Base-by-base conservation (phyloP, 2,113 vertebrate species). In the Callospermophilus lateralis region DNA sequence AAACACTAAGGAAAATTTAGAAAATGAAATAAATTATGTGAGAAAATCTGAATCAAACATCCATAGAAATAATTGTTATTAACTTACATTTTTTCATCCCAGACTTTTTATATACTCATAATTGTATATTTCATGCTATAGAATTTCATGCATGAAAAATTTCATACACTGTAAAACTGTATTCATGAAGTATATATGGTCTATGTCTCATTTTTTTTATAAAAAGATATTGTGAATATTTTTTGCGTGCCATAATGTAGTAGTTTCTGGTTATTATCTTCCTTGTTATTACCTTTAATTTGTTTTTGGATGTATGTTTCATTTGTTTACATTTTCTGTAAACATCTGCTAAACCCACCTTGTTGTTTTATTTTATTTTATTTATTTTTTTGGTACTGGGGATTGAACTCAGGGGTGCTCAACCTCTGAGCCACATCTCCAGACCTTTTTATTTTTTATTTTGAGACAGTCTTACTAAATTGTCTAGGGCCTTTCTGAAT, bases 1-100 rank as follows among this genome's bases (percentile, higher is more conserved):
- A 53, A 79, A 88, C 9, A 30, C 61, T 88, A 30, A 79, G 72
- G 55, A 70, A 80, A 72, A 68, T 45, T 55, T 89, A 81, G 61
- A 78, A 93, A 91, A 86, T 34, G 39, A 5, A 94, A 79, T 87
- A 10, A 90, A 68, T 91, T 67, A 73, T 24, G 51, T 32, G 16
- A 81, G 30, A 48, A 92, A 84, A 77, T 77, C 15, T 77, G n/a
- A 73, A 92, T 81, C 55, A 68, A 9, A 8, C 48, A 79, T 89
- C 84, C 17, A 4, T 34, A 77, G 19, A 70, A 67, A 77, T 45
- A 81, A 8, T 4, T 68, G 8, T 2, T 67, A 26, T 80, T 89
- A 93, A 80, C 61, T 85, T 51, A 65, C 67, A 39, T 22, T 32
- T 61, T 79, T 93, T 16, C 12, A 42, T 39, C 67, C 13, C 0